These are phyloP conservation scores for Sycophila sp. DNA, from an alignment of 1,140 invertebrate genomes.

Conservation along the genomic window DNA sequence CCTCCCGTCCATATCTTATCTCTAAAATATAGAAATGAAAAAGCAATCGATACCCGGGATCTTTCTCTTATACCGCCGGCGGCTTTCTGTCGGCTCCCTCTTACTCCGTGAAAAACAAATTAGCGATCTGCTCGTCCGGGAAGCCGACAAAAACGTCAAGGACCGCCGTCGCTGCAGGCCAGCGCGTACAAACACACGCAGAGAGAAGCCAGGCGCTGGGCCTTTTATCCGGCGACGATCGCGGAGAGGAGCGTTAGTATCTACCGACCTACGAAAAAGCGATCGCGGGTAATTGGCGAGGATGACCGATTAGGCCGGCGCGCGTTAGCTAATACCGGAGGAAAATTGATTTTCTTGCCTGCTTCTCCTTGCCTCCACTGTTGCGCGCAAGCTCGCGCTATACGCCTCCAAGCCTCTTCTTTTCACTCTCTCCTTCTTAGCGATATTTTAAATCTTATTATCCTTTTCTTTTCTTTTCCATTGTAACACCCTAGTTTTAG, in stretches of 20 bases:
- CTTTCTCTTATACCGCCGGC: too few species aligned
- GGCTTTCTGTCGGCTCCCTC: too few species aligned
- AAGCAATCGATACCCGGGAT: too few species aligned
- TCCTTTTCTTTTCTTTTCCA: not conserved
- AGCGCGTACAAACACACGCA: too few species aligned
- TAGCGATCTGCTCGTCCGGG: not conserved
- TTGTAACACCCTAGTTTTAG: too few species aligned
- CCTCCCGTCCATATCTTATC: not conserved
- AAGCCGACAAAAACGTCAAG: not conserved
- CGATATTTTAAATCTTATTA: not conserved
- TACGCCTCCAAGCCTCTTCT: not conserved
- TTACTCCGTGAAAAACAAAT: conserved; percentile 19
- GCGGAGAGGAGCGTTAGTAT: not conserved
- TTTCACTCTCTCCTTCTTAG: not conserved
- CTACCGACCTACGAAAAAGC: not conserved
- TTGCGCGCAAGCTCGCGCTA: not conserved
- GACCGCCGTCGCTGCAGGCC: too few species aligned
- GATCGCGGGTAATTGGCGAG: not conserved
- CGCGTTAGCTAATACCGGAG: not conserved
- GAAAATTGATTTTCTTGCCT: conserved; percentile 14
- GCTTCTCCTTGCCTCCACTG: not conserved
- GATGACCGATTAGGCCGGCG: not conserved
- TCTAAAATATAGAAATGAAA: too few species aligned
- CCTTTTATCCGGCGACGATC: not conserved
- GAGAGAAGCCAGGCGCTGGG: too few species aligned